Evolutionary conservation across 2,797 vertebrate genomes (phyloP), one percentile per base, ranked within the genome.

Genomic region (Leucoraja ocellata): DNA sequence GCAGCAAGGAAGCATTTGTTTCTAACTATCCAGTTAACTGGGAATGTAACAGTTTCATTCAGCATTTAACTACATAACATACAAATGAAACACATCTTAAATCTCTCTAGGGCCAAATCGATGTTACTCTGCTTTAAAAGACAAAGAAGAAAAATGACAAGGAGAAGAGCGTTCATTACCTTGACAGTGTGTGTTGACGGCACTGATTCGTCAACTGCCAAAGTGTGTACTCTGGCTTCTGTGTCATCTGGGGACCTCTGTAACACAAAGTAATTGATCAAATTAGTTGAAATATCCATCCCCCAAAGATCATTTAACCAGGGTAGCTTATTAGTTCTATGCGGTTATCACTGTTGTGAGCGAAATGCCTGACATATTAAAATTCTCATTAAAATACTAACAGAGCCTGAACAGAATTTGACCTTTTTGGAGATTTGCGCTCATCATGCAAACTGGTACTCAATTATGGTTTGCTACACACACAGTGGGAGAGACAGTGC

Each of bases 191-290:
- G 95, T 96, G 96, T 96, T 96, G 96, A 96, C 96, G 95, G 94
- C 94, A 94, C 95, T 95, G 95, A 97, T 96, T 96, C 96, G 96
- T 97, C 96, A 96, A 95, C 95, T 97, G 96, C 96, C 96, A 97
- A 95, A 95, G 94, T 94, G 94, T 94, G 18, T 96, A 95, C 94
- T 94, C 96, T 97, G 96, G 96, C 95, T 97, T 97, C 96, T 96
- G 95, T 96, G 96, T 97, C 95, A 96, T 96, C 95, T 94, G 93
- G 94, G 96, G 96, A 96, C 96, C 95, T 96, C 94, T 96, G 95
- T 80, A 96, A 96, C 96, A 94, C 93, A 94, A 95, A 95, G 96
- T 95, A 95, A 97, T 97, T 95, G 96, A 97, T 97, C 96, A 97
- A 96, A 96, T 97, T 95, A 96, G 94, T 95, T 95, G 94, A 91